These are phyloP conservation scores for Charanyca ferruginea DNA, from an alignment of 2,888 invertebrate genomes.

Conservation along the genomic window DNA sequence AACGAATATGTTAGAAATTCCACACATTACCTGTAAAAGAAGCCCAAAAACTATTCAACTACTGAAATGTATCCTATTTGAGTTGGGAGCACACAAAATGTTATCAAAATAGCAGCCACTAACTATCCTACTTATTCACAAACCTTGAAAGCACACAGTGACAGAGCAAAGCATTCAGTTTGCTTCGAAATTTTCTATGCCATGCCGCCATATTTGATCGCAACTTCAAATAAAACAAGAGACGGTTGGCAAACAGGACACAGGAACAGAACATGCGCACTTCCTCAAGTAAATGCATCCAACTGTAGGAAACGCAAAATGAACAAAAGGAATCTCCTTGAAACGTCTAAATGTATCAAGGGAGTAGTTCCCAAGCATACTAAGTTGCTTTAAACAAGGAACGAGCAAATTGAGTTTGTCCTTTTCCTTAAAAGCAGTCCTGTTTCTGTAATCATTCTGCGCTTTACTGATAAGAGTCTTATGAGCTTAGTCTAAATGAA, in stretches of 20 bases:
- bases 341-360: conserved; percentile 13
- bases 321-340: conserved; percentile 10
- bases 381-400: conserved; percentile 3
- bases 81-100: neutral
- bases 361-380: conserved; percentile 18
- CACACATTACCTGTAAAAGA: neutral
- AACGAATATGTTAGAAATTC: too few species aligned
- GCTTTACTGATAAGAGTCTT: conserved; percentile 6
- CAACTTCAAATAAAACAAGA: conserved; percentile 29
- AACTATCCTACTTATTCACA: too few species aligned
- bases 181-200: conserved; percentile 7
- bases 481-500: neutral
- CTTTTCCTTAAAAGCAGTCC: neutral
- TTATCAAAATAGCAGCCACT: neutral
- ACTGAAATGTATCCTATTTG: neutral
- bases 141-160: neutral
- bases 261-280: conserved; percentile 22
- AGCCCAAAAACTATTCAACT: neutral
- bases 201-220: conserved; percentile 17
- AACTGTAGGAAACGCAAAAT: conserved; percentile 11
- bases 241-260: conserved; percentile 11
- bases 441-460: neutral
- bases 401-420: conserved; percentile 5
- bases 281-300: conserved; percentile 30
- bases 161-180: conserved; percentile 40